These are phyloP conservation scores for Sialia sialis DNA, from an alignment of 2,113 vertebrate species.

Conservation along the genomic window DNA sequence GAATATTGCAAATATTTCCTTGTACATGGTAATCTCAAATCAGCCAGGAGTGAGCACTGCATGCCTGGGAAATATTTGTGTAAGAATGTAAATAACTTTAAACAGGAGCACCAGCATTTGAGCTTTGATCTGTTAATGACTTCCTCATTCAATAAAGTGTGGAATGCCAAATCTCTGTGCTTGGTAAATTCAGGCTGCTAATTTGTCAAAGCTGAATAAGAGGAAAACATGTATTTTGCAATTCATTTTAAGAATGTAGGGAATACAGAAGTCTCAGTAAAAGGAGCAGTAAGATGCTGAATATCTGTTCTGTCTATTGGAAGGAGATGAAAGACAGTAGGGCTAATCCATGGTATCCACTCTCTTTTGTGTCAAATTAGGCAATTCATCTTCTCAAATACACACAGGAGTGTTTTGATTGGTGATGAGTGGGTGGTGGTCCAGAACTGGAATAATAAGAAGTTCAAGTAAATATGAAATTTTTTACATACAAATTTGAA, in stretches of 20 bases:
- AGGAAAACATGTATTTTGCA: not conserved
- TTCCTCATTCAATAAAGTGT: not conserved
- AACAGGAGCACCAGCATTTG: not conserved
- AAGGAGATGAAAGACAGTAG: not conserved
- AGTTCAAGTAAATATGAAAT: not conserved
- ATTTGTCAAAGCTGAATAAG: not conserved
- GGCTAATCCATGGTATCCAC: not conserved
- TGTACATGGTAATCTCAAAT: not conserved
- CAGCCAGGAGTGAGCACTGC: not conserved
- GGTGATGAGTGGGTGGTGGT: not conserved
- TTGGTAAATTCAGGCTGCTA: not conserved
- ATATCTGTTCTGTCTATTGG: not conserved
- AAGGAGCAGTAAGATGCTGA: not conserved
- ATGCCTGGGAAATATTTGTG: not conserved
- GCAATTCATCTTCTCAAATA: not conserved
- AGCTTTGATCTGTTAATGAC: constrained; percentile 28
- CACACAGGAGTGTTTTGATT: not conserved
- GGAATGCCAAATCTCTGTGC: not conserved
- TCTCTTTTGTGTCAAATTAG: not conserved
- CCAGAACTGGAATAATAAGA: not conserved
- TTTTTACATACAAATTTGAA: not conserved
- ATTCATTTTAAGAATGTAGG: not conserved
- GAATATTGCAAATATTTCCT: not conserved
- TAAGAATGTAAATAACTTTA: not conserved
- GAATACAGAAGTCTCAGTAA: not conserved